Evolutionary conservation across 92 coral and sea anemone genomes (phyloP).

Genomic region (Parazoanthus swiftii): DNA sequence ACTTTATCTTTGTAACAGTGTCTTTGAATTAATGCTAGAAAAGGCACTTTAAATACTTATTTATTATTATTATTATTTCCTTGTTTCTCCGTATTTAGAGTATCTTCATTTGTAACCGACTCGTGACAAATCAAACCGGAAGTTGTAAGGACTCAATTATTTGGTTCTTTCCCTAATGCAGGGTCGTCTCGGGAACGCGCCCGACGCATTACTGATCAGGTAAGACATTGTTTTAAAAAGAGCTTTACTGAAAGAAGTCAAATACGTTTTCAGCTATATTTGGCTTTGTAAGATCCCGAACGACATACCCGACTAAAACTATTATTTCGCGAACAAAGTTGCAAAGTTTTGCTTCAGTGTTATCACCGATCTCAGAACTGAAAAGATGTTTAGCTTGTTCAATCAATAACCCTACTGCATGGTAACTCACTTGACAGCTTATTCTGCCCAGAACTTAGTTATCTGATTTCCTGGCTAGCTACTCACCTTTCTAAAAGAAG

Average conservation of each 20-base stretch:
- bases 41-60: too few species aligned
- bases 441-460: too few species aligned
- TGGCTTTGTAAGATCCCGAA: not conserved
- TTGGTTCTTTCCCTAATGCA: conserved; percentile 16
- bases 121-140: too few species aligned
- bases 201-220: conserved; percentile 70
- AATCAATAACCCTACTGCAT: too few species aligned
- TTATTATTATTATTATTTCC: too few species aligned
- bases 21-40: too few species aligned
- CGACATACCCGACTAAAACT: not conserved
- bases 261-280: not conserved
- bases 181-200: conserved; percentile 60
- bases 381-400: not conserved
- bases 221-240: not conserved
- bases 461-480: too few species aligned
- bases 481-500: too few species aligned
- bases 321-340: too few species aligned
- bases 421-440: not conserved
- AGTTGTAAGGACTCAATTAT: not conserved
- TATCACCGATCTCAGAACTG: not conserved
- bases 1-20: too few species aligned
- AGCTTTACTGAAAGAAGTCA: not conserved
- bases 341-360: not conserved
- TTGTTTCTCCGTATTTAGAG: not conserved
- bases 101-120: too few species aligned